These are phyloP conservation scores for Zygothrica quintamaculata DNA, from an alignment of 2,888 invertebrate genomes.

Conservation along the genomic window DNA sequence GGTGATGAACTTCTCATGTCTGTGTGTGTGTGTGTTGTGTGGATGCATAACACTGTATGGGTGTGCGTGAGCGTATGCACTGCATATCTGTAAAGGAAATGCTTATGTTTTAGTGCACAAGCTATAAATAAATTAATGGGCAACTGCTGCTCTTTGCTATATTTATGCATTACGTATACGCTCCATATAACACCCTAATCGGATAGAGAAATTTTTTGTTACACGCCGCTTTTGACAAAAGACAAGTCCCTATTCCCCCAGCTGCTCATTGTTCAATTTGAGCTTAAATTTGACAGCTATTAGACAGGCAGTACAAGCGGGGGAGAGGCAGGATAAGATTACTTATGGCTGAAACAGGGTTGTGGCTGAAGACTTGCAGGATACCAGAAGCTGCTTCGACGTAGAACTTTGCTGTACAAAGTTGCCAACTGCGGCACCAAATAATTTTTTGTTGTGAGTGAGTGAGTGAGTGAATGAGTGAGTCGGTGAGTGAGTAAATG, in stretches of 20 bases:
- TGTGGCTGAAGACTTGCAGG: constrained; percentile 52
- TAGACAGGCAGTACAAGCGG: constrained; percentile 59
- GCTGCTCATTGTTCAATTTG: constrained; percentile 58
- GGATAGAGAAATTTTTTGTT: constrained; percentile 22
- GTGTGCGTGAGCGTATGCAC: constrained; percentile 1
- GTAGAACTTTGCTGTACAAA: constrained; percentile 15
- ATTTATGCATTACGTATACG: constrained; percentile 43
- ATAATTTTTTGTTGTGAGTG: too few relatives aligned
- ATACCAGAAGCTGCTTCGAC: constrained; percentile 16
- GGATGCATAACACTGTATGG: too few relatives aligned
- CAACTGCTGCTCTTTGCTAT: constrained; percentile 20
- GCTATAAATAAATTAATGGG: constrained; percentile 38
- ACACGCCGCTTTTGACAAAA: constrained; percentile 5
- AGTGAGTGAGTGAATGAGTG: too few relatives aligned
- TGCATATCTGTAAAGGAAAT: too few relatives aligned
- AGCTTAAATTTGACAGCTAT: constrained; percentile 73
- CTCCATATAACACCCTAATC: constrained; percentile 27
- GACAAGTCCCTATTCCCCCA: background rate
- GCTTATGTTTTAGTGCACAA: constrained; percentile 14
- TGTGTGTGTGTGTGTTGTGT: background rate
- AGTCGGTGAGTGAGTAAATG: too few relatives aligned
- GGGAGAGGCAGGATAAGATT: background rate
- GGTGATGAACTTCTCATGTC: constrained; percentile 43
- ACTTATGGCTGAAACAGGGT: constrained; percentile 1
- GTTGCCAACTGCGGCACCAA: constrained; percentile 17